Evolutionary conservation across 1,140 invertebrate species (phyloP).

Genomic region (Pseudomyrmex pallidus): DNA sequence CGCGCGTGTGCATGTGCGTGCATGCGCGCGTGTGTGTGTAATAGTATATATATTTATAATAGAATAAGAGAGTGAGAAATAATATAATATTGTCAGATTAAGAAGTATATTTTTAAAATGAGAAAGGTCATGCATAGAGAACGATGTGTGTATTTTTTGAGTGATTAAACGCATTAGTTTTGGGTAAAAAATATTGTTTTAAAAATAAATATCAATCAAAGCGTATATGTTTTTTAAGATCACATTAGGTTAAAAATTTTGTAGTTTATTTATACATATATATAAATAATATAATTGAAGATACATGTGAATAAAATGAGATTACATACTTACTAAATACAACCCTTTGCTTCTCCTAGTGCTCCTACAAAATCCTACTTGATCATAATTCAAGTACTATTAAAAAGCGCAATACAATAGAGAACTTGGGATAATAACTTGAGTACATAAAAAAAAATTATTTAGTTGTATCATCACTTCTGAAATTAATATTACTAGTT

Average conservation of each 20-base stretch:
- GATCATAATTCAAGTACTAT: slow-evolving; percentile 63
- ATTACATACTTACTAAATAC: slow-evolving; percentile 76
- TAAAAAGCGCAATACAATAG: slow-evolving; percentile 5
- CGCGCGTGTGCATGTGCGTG: no score
- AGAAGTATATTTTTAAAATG: slow-evolving; percentile 68
- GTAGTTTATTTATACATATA: slow-evolving; percentile 80
- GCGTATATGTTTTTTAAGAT: neutral
- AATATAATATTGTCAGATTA: slow-evolving; percentile 44
- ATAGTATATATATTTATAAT: slow-evolving; percentile 13
- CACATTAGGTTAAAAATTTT: slow-evolving; percentile 73
- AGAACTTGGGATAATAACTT: neutral
- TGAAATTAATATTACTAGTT: slow-evolving; percentile 26
- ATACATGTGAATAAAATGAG: slow-evolving; percentile 73
- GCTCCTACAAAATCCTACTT: slow-evolving; percentile 70
- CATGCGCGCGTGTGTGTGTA: neutral
- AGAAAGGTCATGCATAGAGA: slow-evolving; percentile 78
- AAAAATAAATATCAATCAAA: no score
- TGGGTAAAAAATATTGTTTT: no score
- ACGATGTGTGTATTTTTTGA: slow-evolving; percentile 79
- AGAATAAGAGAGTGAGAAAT: slow-evolving; percentile 63
- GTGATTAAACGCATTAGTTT: slow-evolving; percentile 41
- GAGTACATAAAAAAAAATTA: slow-evolving; percentile 69
- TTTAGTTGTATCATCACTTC: slow-evolving; percentile 35
- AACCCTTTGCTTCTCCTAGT: slow-evolving; percentile 76
- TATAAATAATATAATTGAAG: slow-evolving; percentile 81